Conservation (phyloP, 2,113 vertebrate genomes). For the Plotosus lineatus region DNA sequence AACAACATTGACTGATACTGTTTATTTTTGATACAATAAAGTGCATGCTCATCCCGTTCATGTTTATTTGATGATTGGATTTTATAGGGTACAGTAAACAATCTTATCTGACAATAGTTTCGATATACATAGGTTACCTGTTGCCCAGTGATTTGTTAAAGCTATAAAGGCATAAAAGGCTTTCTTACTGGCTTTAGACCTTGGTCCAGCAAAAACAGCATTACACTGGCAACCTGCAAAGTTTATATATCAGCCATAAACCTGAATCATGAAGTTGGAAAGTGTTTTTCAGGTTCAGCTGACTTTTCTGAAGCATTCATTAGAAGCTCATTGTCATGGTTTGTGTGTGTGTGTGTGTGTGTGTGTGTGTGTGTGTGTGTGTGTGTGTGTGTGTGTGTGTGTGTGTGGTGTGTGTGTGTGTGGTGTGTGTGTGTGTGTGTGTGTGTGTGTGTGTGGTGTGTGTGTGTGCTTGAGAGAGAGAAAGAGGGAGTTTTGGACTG, state of each 20-base stretch:
- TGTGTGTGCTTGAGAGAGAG: not conserved
- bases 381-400: not conserved
- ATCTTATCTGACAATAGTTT: conserved; percentile 3
- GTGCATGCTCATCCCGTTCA: not conserved
- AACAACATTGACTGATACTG: not conserved
- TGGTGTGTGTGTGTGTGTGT: not conserved
- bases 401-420: not conserved
- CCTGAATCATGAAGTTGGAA: not conserved
- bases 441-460: not conserved
- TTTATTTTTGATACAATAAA: not conserved
- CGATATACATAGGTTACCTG: conserved; percentile 27
- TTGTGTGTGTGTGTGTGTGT: no score
- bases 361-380: not conserved
- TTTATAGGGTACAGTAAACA: conserved; percentile 10
- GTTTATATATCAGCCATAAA: conserved; percentile 40
- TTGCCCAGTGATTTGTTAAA: conserved; percentile 28
- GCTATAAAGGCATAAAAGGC: conserved; percentile 47
- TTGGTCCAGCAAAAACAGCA: conserved; percentile 22
- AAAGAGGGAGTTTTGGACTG: not conserved
- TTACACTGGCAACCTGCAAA: conserved; percentile 24
- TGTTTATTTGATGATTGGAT: conserved; percentile 1
- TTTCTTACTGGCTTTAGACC: conserved; percentile 30
- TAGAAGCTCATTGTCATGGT: not conserved
- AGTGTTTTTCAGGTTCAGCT: not conserved
- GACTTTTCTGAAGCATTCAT: not conserved